Conservation (phyloP, 1,140 invertebrate species). For the Drosophila trapezifrons region DNA sequence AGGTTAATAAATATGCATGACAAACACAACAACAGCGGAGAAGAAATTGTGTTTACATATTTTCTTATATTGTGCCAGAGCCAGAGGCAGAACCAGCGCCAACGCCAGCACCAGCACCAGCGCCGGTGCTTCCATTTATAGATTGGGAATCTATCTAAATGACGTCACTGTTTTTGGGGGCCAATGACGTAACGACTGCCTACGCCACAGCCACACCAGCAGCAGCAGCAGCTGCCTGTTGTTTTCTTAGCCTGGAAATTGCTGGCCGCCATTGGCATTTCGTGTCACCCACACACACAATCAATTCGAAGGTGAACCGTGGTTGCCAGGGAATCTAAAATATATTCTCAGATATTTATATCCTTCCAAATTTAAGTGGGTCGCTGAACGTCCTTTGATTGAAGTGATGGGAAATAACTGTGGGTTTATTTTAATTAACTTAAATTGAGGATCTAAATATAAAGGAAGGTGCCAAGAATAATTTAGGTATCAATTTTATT, state of each 20-base stretch:
- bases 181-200: conserved; percentile 35
- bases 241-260: conserved; percentile 9
- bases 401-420: not conserved
- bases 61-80: not conserved
- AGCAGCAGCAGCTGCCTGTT: not conserved
- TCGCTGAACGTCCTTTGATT: not conserved
- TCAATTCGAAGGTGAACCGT: conserved; percentile 3
- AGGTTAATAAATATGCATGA: conserved; percentile 69
- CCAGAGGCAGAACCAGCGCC: not conserved
- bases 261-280: conserved; percentile 27
- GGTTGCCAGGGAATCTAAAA: conserved; percentile 5
- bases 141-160: conserved; percentile 27
- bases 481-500: too few relatives aligned
- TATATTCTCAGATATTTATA: conserved; percentile 24
- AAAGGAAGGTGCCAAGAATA: too few relatives aligned
- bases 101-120: not conserved
- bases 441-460: too few relatives aligned
- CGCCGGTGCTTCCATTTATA: conserved; percentile 28
- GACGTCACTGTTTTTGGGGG: conserved; percentile 27
- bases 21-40: conserved; percentile 20
- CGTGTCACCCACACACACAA: conserved; percentile 12
- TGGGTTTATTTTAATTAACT: too few relatives aligned
- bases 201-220: conserved; percentile 2
- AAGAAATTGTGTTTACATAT: conserved; percentile 16
- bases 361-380: not conserved